Percentiles rank a stretch among this genome's conserved stretches.
phyloP scores from a whole-genome alignment of 2,888 invertebrate species.

The Sinodicranocentrus sp. region DNA sequence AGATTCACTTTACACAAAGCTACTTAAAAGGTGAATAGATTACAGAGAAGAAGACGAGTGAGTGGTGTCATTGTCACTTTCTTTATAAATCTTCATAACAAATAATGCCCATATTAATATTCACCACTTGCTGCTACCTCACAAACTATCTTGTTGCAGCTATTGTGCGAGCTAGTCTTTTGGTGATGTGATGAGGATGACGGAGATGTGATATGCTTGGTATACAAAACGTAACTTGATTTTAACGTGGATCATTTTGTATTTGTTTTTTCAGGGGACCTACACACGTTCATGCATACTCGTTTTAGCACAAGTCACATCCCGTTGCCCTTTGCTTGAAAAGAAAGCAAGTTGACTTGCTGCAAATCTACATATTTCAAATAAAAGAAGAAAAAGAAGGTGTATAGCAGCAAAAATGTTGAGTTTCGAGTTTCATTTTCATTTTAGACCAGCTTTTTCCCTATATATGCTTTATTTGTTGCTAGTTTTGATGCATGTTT shows the following conservation, averaged over 20 bases:
- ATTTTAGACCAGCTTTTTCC: constrained; percentile 36
- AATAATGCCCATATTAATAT: constrained; percentile 51
- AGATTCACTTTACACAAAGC: not conserved
- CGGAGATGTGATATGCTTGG: not conserved
- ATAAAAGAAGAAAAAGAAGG: constrained; percentile 35
- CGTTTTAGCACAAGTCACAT: constrained; percentile 21
- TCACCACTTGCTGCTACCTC: constrained; percentile 30
- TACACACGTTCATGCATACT: constrained; percentile 3
- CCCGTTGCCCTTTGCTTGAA: not conserved
- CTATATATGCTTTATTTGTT: constrained; percentile 1
- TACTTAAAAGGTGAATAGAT: not conserved
- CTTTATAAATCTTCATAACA: constrained; percentile 48
- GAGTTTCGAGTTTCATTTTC: constrained; percentile 63
- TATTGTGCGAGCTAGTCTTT: constrained; percentile 2
- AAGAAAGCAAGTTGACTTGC: constrained; percentile 10
- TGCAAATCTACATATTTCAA: not conserved
- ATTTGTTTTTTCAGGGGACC: not conserved
- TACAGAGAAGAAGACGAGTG: not conserved
- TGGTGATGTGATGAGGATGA: constrained; percentile 35
- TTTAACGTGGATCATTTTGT: constrained; percentile 35
- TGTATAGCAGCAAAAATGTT: constrained; percentile 34
- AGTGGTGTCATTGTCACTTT: constrained; percentile 47
- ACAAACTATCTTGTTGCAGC: not conserved
- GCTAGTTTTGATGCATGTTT: constrained; percentile 17
- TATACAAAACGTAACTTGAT: not conserved